phyloP scores from a whole-genome alignment of 1,140 invertebrate genomes.

The Aphelenchoides fujianensis region DNA sequence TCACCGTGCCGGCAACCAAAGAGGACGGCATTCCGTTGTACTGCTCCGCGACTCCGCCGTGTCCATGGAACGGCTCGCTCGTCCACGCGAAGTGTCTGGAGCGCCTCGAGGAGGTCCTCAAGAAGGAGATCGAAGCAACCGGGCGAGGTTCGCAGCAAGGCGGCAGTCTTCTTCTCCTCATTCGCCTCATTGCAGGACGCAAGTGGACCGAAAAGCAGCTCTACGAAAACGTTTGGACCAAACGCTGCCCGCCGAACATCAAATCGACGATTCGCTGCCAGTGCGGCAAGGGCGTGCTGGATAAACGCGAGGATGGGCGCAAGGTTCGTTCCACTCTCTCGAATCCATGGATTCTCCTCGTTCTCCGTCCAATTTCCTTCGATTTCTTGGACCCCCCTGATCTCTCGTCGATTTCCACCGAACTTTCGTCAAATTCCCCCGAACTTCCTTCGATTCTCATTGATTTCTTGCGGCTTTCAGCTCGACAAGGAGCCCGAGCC shows the following conservation, averaged over 20 bases:
- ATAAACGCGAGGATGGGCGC: too few relatives aligned
- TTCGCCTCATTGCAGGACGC: background rate
- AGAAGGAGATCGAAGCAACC: background rate
- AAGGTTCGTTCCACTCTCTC: too few relatives aligned
- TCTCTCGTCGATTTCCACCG: too few relatives aligned
- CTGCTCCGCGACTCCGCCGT: background rate
- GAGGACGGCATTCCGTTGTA: background rate
- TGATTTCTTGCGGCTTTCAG: too few relatives aligned
- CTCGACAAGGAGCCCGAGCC: too few relatives aligned
- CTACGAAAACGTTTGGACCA: background rate
- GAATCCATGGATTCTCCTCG: too few relatives aligned
- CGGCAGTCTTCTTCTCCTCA: background rate
- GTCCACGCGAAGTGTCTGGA: background rate
- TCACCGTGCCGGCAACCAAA: background rate
- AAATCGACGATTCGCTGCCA: too few relatives aligned
- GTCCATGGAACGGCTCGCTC: background rate
- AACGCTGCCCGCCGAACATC: background rate
- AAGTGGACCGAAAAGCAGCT: background rate
- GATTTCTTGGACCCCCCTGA: too few relatives aligned
- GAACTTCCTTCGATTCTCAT: too few relatives aligned
- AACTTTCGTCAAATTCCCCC: too few relatives aligned
- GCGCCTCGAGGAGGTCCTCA: background rate
- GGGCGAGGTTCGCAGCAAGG: background rate
- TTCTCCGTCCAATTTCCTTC: too few relatives aligned
- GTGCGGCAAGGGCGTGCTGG: background rate